These are phyloP conservation scores for Thymallus thymallus DNA, from an alignment of 2,113 vertebrate species.

Conservation along the genomic window DNA sequence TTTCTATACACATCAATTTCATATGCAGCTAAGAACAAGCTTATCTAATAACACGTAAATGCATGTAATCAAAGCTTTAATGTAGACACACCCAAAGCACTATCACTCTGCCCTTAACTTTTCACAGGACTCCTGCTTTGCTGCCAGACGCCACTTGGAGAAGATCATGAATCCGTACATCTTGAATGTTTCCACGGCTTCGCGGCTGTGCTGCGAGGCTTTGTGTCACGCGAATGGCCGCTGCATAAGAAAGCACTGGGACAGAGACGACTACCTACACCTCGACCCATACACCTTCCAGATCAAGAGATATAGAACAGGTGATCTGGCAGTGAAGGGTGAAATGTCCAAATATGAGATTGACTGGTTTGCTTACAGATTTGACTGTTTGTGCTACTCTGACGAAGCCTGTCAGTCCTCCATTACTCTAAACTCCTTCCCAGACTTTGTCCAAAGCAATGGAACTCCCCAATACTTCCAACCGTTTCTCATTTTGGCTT, in stretches of 20 bases:
- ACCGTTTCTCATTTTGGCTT: too few species aligned
- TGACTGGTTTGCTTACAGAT: constrained; percentile 59
- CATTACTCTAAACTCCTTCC: not conserved
- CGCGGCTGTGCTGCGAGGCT: constrained; percentile 72
- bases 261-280: constrained; percentile 79
- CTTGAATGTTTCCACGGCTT: constrained; percentile 79
- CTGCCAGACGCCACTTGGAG: constrained; percentile 67
- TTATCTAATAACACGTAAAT: not conserved
- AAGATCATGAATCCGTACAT: constrained; percentile 76
- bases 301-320: constrained; percentile 58
- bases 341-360: constrained; percentile 70
- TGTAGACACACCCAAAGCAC: not conserved
- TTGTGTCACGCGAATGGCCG: constrained; percentile 73
- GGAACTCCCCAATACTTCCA: too few species aligned
- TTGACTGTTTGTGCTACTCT: constrained; percentile 77
- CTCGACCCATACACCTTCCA: constrained; percentile 68
- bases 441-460: not conserved
- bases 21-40: too few species aligned
- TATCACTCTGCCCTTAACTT: not conserved
- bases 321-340: constrained; percentile 66
- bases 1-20: not conserved
- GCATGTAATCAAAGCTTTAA: not conserved
- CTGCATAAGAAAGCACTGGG: constrained; percentile 76
- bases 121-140: constrained; percentile 72
- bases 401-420: constrained; percentile 50